Percentiles rank a stretch among this genome's conserved stretches.
phyloP scores from a whole-genome alignment of 2,888 invertebrate species.

The Rhyacophila evoluta region DNA sequence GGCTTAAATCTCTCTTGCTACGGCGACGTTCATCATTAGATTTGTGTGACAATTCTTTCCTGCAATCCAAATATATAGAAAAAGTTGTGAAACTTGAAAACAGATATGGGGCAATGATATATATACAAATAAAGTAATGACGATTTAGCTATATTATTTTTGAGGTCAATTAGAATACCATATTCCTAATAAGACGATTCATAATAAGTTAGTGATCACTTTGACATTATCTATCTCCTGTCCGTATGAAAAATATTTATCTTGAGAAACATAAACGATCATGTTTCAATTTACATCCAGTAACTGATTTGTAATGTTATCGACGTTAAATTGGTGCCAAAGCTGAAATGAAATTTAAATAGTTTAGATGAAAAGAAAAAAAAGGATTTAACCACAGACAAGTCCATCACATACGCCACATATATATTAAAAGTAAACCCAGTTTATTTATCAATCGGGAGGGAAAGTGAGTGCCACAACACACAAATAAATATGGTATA shows the following conservation, averaged over 20 bases:
- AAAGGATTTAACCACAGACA: no score
- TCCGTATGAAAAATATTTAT: neutral
- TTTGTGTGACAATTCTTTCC: constrained; percentile 57
- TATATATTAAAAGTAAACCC: no score
- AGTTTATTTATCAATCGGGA: no score
- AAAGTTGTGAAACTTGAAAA: no score
- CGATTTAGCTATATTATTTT: no score
- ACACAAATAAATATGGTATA: no score
- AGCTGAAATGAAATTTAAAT: constrained; percentile 7
- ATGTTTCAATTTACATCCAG: neutral
- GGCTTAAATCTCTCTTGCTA: constrained; percentile 67
- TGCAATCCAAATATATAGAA: constrained; percentile 32
- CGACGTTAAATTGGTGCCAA: neutral
- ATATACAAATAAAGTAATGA: no score
- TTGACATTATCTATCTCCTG: neutral
- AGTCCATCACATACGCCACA: no score
- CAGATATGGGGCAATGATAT: no score
- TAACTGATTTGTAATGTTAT: neutral
- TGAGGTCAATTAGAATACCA: constrained; percentile 6
- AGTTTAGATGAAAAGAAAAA: neutral
- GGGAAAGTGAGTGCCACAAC: no score
- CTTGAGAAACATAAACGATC: neutral
- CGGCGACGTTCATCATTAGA: constrained; percentile 58
- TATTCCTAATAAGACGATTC: neutral
- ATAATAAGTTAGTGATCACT: neutral